A percentile compares a stretch with the other conserved stretches of the same genome.
Conservation (phyloP, 2,888 invertebrate genomes). For the Drosophila stalkeri region DNA sequence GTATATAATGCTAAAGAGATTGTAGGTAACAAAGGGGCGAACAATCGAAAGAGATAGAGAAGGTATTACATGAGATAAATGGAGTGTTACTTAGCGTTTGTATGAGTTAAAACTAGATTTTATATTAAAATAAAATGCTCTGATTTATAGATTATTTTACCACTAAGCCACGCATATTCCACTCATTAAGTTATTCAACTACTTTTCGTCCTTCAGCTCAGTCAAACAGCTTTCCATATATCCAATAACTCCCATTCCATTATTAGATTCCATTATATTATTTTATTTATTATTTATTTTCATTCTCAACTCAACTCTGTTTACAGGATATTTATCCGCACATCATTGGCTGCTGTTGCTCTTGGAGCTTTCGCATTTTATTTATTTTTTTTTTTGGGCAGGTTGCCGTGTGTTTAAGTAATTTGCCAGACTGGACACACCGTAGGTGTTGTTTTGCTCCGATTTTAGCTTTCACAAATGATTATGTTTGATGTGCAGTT, state of each 20-base stretch:
- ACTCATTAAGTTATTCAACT: no score
- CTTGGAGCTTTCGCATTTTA: conserved; percentile 30
- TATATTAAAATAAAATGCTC: not conserved
- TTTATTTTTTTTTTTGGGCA: conserved; percentile 50
- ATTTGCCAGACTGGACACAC: conserved; percentile 68
- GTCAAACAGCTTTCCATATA: not conserved
- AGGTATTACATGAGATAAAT: not conserved
- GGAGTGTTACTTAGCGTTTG: no score
- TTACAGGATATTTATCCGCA: conserved; percentile 17
- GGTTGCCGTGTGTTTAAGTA: conserved; percentile 73
- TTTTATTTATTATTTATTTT: no score
- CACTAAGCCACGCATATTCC: not conserved
- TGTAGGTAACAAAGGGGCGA: not conserved
- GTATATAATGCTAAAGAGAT: conserved; percentile 36
- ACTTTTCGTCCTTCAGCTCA: not conserved
- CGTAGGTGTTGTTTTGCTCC: conserved; percentile 60
- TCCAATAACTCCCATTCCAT: no score
- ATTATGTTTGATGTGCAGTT: conserved; percentile 84
- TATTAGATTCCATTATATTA: no score
- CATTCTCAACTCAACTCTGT: no score
- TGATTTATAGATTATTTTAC: not conserved
- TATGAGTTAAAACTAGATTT: no score
- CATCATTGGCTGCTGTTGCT: not conserved
- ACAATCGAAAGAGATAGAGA: not conserved
- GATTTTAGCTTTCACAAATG: conserved; percentile 81